phyloP scores from a whole-genome alignment of 2,888 invertebrate genomes.

The Noctua janthina region DNA sequence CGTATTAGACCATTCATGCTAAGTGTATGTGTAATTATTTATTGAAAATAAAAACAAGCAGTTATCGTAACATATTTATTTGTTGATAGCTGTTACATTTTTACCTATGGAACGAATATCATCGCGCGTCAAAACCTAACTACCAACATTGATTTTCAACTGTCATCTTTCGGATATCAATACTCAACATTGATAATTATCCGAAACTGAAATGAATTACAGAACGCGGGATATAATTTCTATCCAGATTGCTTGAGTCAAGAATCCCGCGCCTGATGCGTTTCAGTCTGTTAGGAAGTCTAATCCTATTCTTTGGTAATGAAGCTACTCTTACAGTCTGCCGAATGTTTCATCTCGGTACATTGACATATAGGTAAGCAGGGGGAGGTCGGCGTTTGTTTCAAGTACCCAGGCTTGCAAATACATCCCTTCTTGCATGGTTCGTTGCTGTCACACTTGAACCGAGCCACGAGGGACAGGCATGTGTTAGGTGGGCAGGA shows the following conservation, averaged over 20 bases:
- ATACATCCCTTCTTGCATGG: slow-evolving; percentile 42
- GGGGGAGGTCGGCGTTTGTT: slow-evolving; percentile 10
- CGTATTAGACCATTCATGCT: too few relatives aligned
- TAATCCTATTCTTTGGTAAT: neutral
- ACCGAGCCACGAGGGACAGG: slow-evolving; percentile 28
- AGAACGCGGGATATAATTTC: neutral
- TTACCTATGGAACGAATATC: too few relatives aligned
- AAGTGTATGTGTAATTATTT: too few relatives aligned
- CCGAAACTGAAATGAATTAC: neutral
- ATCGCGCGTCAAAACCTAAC: too few relatives aligned
- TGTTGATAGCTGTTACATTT: neutral
- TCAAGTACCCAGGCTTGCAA: slow-evolving; percentile 45
- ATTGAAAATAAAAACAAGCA: neutral
- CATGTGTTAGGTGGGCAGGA: slow-evolving; percentile 38
- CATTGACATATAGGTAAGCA: slow-evolving; percentile 46
- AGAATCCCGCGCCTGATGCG: too few relatives aligned
- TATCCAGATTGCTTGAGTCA: neutral
- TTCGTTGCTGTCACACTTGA: slow-evolving; percentile 38
- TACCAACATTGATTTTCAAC: neutral
- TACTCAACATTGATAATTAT: neutral
- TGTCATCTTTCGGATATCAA: neutral
- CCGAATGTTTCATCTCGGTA: slow-evolving; percentile 27
- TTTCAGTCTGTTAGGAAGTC: neutral
- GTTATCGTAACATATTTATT: neutral
- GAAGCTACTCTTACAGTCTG: slow-evolving; percentile 18